Conservation (phyloP, 2,113 vertebrate species). For the Hippoglossus stenolepis region DNA sequence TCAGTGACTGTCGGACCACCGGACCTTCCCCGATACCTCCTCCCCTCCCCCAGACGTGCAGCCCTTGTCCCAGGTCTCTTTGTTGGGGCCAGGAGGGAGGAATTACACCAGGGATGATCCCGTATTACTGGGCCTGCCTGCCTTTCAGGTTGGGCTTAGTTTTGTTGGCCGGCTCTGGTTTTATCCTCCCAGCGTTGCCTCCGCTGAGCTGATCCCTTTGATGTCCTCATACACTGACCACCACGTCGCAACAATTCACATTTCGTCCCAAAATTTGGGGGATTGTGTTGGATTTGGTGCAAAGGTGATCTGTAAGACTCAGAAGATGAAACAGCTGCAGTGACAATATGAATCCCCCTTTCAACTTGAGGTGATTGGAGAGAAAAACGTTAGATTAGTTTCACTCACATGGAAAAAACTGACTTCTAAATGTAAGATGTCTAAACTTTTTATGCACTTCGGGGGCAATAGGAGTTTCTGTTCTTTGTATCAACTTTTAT, state of each 20-base stretch:
- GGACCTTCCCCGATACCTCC: constrained; percentile 49
- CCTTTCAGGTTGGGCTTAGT: constrained; percentile 76
- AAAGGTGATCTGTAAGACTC: constrained; percentile 10
- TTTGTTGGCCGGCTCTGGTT: constrained; percentile 70
- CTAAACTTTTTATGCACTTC: too few species aligned
- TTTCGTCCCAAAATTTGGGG: background rate
- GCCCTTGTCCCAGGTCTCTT: constrained; percentile 74
- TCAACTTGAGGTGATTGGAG: background rate
- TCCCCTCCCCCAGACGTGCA: constrained; percentile 62
- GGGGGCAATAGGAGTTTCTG: too few species aligned
- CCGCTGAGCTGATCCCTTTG: constrained; percentile 65
- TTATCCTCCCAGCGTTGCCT: constrained; percentile 67
- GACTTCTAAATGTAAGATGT: too few species aligned
- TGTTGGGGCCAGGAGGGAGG: constrained; percentile 75
- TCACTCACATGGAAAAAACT: too few species aligned
- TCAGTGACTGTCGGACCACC: constrained; percentile 68
- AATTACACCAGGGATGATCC: constrained; percentile 82
- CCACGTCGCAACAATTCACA: constrained; percentile 53
- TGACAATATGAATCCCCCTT: background rate
- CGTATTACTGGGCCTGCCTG: constrained; percentile 70
- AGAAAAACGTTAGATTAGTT: too few species aligned
- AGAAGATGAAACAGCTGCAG: constrained; percentile 7
- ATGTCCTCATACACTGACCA: constrained; percentile 75
- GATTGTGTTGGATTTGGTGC: background rate
- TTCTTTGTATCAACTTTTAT: too few species aligned